Base-by-base conservation (phyloP, 2,113 vertebrate genomes). In the Glaucomys volans region DNA sequence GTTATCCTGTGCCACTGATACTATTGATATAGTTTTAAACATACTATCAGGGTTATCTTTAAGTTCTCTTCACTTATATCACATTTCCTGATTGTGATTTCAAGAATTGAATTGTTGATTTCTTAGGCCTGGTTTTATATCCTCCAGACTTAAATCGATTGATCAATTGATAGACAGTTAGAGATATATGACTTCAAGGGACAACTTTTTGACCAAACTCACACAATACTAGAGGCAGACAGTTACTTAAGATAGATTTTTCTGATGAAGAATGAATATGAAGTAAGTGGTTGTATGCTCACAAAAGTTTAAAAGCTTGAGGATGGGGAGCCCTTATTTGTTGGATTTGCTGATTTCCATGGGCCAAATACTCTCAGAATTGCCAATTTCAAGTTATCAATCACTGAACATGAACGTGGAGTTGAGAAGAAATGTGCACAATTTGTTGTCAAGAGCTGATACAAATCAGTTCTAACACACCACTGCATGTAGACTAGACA, bases 341-440 rank as follows among this genome's bases (percentile, higher is more conserved):
- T 89, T 95, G 86, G 57, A 9, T 75, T 79, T 96, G 37, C 22
- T 95, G 14, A 95, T 95, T 95, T 69, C 22, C 62, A 64, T 40
- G 10, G 28, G 17, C 35, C 79, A 94, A 94, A 86, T 82, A 81
- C 12, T 71, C 4, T 32, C 35, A 92, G 35, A 13, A 40, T 47
- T 74, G 26, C 17, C 57, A 95, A 71, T 87, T 85, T 89, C 50
- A 92, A 84, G 57, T 28, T 94, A 81, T 50, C 24, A 89, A 86
- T 86, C 52, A 72, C 42, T 90, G 52, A 93, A 76, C n/a, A 96
- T 87, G 37, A 95, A 80, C 3, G 71, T 86, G 59, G 42, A 90
- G 17, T 62, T 95, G 44, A 76, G 40, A 90, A 76, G 37, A 26
- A 1, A 69, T 35, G 28, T 79, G 80, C 28, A 95, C 80, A 92